Percentiles rank a stretch among this genome's conserved stretches.
These are phyloP conservation scores for Cataglyphis rosenhaueri DNA, from an alignment of 2,888 invertebrate species.

Conservation along the genomic window DNA sequence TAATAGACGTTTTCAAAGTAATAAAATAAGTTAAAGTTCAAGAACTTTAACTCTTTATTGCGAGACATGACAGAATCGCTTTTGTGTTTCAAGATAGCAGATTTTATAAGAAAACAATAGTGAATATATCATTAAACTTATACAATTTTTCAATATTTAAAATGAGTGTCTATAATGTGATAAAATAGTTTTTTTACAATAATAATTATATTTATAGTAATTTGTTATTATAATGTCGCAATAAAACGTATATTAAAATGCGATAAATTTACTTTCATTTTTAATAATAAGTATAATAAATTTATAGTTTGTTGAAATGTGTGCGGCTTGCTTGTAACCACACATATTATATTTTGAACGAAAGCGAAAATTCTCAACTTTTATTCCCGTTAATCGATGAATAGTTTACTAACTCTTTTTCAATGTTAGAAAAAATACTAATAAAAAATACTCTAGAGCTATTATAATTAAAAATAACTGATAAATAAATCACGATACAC, in stretches of 20 bases:
- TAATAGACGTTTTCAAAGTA: constrained; percentile 16
- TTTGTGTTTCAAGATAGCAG: neutral
- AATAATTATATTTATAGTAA: neutral
- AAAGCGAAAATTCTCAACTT: constrained; percentile 35
- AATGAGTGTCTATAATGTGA: neutral
- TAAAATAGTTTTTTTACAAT: neutral
- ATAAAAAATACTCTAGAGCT: neutral
- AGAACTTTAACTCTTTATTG: neutral
- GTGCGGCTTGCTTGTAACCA: constrained; percentile 24
- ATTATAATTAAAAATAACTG: neutral
- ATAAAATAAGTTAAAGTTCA: constrained; percentile 21
- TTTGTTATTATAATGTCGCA: neutral
- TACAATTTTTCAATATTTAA: neutral
- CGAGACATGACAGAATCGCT: neutral
- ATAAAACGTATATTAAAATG: neutral
- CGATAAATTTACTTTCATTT: constrained; percentile 15
- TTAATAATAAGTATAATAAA: neutral
- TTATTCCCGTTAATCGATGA: constrained; percentile 4
- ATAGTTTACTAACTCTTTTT: constrained; percentile 38
- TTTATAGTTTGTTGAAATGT: neutral
- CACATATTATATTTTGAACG: constrained; percentile 17
- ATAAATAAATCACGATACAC: neutral
- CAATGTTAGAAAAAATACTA: constrained; percentile 15
- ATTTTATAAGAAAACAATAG: neutral
- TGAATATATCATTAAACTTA: neutral